Percentiles rank a stretch among this genome's conserved stretches.
phyloP scores from a whole-genome alignment of 1,140 invertebrate species.

The Tetragnatha versicolor region DNA sequence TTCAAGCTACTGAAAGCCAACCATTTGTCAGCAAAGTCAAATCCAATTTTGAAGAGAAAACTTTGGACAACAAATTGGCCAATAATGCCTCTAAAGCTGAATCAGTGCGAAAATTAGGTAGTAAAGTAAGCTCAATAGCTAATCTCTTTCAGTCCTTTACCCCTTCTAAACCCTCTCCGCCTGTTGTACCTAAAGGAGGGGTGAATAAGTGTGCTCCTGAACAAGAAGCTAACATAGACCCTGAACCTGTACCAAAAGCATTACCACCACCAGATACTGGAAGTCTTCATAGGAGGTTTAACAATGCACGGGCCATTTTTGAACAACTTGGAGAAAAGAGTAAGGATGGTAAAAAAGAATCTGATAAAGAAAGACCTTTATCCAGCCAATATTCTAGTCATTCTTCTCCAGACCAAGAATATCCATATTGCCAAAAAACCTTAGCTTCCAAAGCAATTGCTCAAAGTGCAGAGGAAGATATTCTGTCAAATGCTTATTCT shows the following conservation, averaged over 20 bases:
- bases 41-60: conserved; percentile 57
- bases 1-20: conserved; percentile 38
- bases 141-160: conserved; percentile 56
- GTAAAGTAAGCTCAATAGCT: conserved; percentile 59
- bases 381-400: conserved; percentile 39
- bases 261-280: conserved; percentile 68
- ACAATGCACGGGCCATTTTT: conserved; percentile 89
- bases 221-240: neutral
- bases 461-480: conserved; percentile 2
- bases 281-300: conserved; percentile 87
- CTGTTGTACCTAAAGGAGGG: neutral
- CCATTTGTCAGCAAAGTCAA: conserved; percentile 56
- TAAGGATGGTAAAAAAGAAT: conserved; percentile 22
- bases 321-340: conserved; percentile 78
- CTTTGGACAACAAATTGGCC: conserved; percentile 69
- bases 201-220: neutral
- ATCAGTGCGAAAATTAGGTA: conserved; percentile 55
- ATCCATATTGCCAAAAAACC: conserved; percentile 25
- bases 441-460: neutral
- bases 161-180: conserved; percentile 27
- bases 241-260: conserved; percentile 10
- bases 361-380: conserved; percentile 16
- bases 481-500: neutral
- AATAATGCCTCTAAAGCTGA: conserved; percentile 34
- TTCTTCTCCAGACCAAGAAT: conserved; percentile 28